Conservation (phyloP, 2,113 vertebrate species). For the Sebastes fasciatus region DNA sequence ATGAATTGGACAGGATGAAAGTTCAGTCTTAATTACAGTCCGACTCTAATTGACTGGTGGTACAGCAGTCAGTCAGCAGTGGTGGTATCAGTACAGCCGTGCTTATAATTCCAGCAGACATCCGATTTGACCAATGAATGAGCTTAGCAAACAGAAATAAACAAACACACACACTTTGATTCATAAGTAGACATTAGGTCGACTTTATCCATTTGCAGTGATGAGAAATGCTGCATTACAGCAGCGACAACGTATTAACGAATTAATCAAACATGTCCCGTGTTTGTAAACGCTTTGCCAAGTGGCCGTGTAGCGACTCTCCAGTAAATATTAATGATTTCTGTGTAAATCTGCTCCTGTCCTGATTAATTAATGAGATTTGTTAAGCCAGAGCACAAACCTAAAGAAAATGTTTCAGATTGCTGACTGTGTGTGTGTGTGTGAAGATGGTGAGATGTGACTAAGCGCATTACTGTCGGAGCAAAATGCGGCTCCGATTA, state of each 20-base stretch:
- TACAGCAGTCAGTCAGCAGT: neutral
- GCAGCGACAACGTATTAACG: constrained; percentile 18
- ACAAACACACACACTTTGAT: constrained; percentile 47
- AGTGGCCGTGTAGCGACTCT: constrained; percentile 18
- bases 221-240: constrained; percentile 37
- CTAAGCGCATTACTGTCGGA: constrained; percentile 50
- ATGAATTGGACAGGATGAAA: constrained; percentile 58
- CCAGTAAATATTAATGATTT: constrained; percentile 53
- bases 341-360: constrained; percentile 48
- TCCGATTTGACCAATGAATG: constrained; percentile 63
- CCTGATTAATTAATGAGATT: constrained; percentile 57
- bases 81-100: neutral
- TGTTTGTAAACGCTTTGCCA: constrained; percentile 47
- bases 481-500: constrained; percentile 20
- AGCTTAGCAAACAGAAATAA: constrained; percentile 1
- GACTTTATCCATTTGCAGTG: constrained; percentile 39
- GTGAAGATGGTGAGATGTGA: constrained; percentile 26
- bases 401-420: constrained; percentile 12
- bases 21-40: constrained; percentile 72
- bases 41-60: constrained; percentile 71
- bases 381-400: constrained; percentile 8
- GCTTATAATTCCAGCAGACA: constrained; percentile 62
- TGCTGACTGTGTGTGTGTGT: neutral
- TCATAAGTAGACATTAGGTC: constrained; percentile 50
- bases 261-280: constrained; percentile 41